Base-by-base conservation (phyloP, 1,140 invertebrate genomes). In the Bombus ignitus region DNA sequence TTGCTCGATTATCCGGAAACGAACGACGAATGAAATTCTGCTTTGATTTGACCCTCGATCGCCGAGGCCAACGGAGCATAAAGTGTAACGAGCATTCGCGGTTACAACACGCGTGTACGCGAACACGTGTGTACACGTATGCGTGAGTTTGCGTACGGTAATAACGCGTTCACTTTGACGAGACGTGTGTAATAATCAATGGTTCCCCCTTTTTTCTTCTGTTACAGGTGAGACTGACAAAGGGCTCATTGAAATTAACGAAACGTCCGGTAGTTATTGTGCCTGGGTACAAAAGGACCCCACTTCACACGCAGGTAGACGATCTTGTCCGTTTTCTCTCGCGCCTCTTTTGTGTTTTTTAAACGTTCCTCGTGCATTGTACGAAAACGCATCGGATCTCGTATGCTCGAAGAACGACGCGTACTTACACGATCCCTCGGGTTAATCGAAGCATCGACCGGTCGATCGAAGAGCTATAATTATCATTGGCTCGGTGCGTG, bases 1-100 rank as follows among this genome's bases (percentile, higher is more conserved):
- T 81, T 81, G 80, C 75, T 53, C 83, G 88, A 88, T 84, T 89
- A 83, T 87, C 87, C 91, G 87, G 90, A 91, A 90, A 92, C 83
- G 85, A 88, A 88, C 81, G 86, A 87, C 87, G 83, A 92, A 94
- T 93, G 91, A 91, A 92, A 94, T 92, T 91, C 86, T 76, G 88
- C 88, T 93, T 94, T 93, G 91, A 92, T 88, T 53, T 53, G 47
- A 53, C 47, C 47, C 47, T 53, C 47, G 47, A 53, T 53, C 47
- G 18, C 89, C 89, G 32, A 28, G 89, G 81, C 85, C 89, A 89
- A 68, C 90, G 78, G 86, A 92, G 88, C 92, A 90, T 90, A 87
- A 93, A 93, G 89, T 90, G 89, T 92, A 93, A 93, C 89, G 90
- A 90, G 90, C 74, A 87, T 90, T 78, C 72, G 83, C 66, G 86